Evolutionary conservation across 2,113 vertebrate genomes (phyloP).

Genomic region (Larimichthys polyactis): DNA sequence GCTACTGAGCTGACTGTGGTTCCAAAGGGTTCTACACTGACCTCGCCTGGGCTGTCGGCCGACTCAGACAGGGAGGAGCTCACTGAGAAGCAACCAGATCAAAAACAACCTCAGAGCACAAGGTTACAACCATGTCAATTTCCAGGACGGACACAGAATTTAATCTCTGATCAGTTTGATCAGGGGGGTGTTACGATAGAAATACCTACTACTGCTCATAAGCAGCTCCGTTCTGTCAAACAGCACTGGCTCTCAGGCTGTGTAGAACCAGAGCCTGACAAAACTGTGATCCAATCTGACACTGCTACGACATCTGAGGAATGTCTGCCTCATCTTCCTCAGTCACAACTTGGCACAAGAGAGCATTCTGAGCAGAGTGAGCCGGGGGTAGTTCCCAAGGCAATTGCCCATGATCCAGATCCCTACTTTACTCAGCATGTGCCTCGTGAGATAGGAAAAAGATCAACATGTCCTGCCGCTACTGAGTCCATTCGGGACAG

Average conservation of each 20-base stretch:
- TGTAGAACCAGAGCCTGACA: slow-evolving; percentile 6
- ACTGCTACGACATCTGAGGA: slow-evolving; percentile 26
- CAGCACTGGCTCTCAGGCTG: neutral
- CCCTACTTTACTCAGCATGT: slow-evolving; percentile 19
- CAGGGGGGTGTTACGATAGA: neutral
- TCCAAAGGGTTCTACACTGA: neutral
- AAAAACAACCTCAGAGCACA: neutral
- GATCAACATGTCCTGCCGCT: neutral
- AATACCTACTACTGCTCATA: neutral
- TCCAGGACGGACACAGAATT: slow-evolving; percentile 1
- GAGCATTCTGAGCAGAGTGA: slow-evolving; percentile 3
- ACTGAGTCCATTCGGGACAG: slow-evolving; percentile 19
- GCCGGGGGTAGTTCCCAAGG: neutral
- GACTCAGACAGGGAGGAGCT: slow-evolving; percentile 11
- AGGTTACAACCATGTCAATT: slow-evolving; percentile 14
- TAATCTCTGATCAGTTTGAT: slow-evolving; percentile 24
- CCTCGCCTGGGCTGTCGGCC: neutral
- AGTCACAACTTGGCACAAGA: slow-evolving; percentile 27
- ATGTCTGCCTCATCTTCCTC: slow-evolving; percentile 9
- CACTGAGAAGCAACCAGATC: slow-evolving; percentile 12
- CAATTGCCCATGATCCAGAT: neutral
- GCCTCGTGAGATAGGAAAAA: slow-evolving; percentile 12
- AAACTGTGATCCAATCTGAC: slow-evolving; percentile 15
- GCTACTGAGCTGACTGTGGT: neutral
- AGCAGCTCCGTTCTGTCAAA: neutral